These are phyloP conservation scores for honey bee (Apis mellifera) DNA, from an alignment of 1,140 invertebrate species.

Conservation along the genomic window Amel_HAv3.1 CM009931.2:18612501-18613000, in stretches of 20 bases:
- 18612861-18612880: not conserved
- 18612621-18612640: not conserved
- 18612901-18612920: not conserved
- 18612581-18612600: no score
- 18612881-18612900: slow-evolving; percentile 7
- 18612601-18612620: not conserved
- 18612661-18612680: no score
- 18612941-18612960: slow-evolving; percentile 19
- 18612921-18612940: not conserved
- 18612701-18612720: no score
- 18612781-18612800: not conserved
- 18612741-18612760: not conserved
- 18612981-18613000: not conserved
- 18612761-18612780: not conserved
- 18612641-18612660: not conserved
- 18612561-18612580: not conserved
- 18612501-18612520: slow-evolving; percentile 13
- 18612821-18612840: slow-evolving; percentile 2
- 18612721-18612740: not conserved
- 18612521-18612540: not conserved
- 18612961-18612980: slow-evolving; percentile 40
- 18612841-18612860: not conserved
- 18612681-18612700: no score
- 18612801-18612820: not conserved
- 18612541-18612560: not conserved